These are phyloP conservation scores for Diarsia dahlii DNA, from an alignment of 2,888 invertebrate species.

Conservation along the genomic window DNA sequence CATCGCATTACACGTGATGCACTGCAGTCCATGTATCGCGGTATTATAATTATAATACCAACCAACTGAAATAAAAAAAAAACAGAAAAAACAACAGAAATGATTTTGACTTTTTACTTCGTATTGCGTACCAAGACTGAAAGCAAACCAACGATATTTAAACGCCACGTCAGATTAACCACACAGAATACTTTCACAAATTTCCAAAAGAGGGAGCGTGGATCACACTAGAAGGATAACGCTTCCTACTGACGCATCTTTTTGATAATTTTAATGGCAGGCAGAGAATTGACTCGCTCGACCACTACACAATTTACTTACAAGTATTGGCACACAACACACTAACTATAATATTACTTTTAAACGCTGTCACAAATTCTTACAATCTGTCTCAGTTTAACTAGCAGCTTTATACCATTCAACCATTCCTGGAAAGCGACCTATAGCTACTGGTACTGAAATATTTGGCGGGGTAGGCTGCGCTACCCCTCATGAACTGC, in stretches of 20 bases:
- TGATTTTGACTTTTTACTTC: neutral
- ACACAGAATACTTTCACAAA: neutral
- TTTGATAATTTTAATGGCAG: neutral
- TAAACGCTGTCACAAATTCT: neutral
- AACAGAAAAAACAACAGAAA: neutral
- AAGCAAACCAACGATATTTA: neutral
- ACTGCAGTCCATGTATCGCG: neutral
- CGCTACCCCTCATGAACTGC: neutral
- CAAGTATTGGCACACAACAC: constrained; percentile 9
- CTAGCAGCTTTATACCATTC: neutral
- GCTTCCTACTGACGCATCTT: neutral
- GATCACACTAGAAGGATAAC: neutral
- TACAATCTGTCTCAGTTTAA: neutral
- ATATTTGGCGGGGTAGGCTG: neutral
- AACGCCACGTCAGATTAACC: too few species aligned
- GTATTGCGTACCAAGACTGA: constrained; percentile 6
- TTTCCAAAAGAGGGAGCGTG: neutral
- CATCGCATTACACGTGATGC: neutral
- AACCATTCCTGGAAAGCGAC: neutral
- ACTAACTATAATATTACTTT: neutral
- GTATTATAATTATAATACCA: neutral
- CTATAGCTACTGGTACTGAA: neutral
- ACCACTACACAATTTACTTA: too few species aligned
- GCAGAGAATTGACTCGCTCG: neutral
- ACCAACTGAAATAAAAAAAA: constrained; percentile 4